A percentile compares a stretch with the other conserved stretches of the same genome.
Conservation (phyloP, 2,113 vertebrate species). For the Otis tarda region DNA sequence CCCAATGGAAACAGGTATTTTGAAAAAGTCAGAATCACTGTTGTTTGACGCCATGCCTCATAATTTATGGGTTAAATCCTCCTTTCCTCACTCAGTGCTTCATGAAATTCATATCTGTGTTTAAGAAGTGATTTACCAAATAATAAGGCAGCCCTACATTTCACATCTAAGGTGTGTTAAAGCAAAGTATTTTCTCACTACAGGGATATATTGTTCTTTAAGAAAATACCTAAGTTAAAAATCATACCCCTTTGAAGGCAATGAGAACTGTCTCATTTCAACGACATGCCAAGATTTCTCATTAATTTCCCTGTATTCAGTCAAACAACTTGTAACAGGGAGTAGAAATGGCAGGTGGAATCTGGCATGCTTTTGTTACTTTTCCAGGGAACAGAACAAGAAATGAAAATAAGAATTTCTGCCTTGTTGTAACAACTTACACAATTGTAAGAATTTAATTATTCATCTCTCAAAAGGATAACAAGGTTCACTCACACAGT, state of each 20-base stretch:
- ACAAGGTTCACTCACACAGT: background rate
- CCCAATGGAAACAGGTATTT: background rate
- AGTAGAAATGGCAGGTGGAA: background rate
- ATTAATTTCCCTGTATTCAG: background rate
- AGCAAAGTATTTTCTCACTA: background rate
- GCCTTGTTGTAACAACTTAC: background rate
- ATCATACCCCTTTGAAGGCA: background rate
- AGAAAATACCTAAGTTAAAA: background rate
- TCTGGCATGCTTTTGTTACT: background rate
- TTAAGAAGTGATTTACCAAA: background rate
- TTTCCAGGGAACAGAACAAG: background rate
- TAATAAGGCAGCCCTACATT: background rate
- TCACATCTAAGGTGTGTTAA: background rate
- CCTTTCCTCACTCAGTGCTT: background rate
- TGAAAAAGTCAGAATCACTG: background rate
- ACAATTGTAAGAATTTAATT: accelerated
- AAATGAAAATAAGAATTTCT: background rate
- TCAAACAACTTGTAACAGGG: background rate
- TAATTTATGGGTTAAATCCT: background rate
- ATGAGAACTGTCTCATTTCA: background rate
- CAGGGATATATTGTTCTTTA: background rate
- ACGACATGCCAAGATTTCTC: background rate
- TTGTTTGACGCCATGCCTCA: background rate
- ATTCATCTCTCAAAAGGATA: background rate
- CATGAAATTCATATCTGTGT: background rate